phyloP scores from a whole-genome alignment of 2,113 vertebrate species.

The Dascyllus trimaculatus region DNA sequence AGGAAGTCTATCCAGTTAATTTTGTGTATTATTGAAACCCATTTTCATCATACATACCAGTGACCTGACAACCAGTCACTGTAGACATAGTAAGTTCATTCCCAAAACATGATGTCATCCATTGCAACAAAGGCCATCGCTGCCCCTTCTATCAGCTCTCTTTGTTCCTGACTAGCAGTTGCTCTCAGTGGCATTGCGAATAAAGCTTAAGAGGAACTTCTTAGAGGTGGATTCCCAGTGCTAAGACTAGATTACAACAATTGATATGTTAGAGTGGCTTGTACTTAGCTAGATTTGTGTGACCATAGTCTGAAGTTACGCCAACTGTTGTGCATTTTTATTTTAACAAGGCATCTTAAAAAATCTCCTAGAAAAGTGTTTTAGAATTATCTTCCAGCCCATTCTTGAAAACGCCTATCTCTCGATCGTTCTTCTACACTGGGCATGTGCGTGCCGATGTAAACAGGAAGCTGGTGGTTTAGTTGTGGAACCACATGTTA shows the following conservation, averaged over 20 bases:
- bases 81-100: background rate
- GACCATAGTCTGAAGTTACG: too few species aligned
- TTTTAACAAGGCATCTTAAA: too few species aligned
- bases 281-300: background rate
- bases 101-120: slow-evolving; percentile 15
- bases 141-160: background rate
- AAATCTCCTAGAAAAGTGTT: too few species aligned
- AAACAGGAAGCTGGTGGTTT: too few species aligned
- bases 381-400: too few species aligned
- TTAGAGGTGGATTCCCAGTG: slow-evolving; percentile 1
- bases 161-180: background rate
- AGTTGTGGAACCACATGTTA: too few species aligned
- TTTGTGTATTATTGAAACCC: background rate
- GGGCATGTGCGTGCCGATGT: too few species aligned
- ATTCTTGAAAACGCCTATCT: too few species aligned
- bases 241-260: background rate
- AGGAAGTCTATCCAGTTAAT: background rate
- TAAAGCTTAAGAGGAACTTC: background rate
- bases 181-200: background rate
- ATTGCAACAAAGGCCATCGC: background rate
- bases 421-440: too few species aligned
- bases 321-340: too few species aligned
- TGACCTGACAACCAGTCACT: background rate
- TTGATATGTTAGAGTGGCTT: background rate
- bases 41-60: background rate